Conservation (phyloP, 2,797 vertebrate species). For the Dendrocincla tyrannina region DNA sequence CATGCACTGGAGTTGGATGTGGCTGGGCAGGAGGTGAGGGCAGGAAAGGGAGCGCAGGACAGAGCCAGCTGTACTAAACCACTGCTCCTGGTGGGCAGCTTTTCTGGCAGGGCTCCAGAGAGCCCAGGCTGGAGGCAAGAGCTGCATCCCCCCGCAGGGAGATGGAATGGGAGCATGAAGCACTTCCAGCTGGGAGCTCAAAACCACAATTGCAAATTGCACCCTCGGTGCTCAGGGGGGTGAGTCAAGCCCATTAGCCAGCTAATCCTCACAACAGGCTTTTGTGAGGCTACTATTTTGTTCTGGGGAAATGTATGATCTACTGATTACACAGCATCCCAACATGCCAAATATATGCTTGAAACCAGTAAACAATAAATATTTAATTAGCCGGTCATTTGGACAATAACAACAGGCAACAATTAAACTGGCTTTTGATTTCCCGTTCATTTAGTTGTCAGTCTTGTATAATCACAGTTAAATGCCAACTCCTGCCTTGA, state of each 20-base stretch:
- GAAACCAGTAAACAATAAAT: slow-evolving; percentile 68
- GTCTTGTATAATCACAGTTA: not conserved
- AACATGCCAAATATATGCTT: slow-evolving; percentile 41
- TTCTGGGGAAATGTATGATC: slow-evolving; percentile 42
- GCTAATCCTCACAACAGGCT: slow-evolving; percentile 57
- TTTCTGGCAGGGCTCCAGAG: slow-evolving; percentile 4
- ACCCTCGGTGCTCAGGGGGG: not conserved
- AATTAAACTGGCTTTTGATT: slow-evolving; percentile 65
- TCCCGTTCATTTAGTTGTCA: slow-evolving; percentile 55
- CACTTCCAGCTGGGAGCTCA: slow-evolving; percentile 27
- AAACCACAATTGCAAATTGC: not conserved
- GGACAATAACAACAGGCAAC: slow-evolving; percentile 51
- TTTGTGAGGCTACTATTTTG: slow-evolving; percentile 36
- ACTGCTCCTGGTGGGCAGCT: not conserved
- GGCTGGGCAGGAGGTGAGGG: not conserved
- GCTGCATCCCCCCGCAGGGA: not conserved
- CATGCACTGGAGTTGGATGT: rapidly evolving
- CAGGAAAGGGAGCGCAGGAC: not conserved
- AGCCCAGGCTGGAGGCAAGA: not conserved
- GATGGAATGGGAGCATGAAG: not conserved
- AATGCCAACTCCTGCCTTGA: slow-evolving; percentile 26
- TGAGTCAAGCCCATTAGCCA: slow-evolving; percentile 35
- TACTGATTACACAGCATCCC: slow-evolving; percentile 52
- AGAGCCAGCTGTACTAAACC: slow-evolving; percentile 1
- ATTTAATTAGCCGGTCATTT: slow-evolving; percentile 68